Evolutionary conservation across 2,888 invertebrate genomes (phyloP), one percentile per base, ranked within the genome.

Genomic region (Synergus itoensis): DNA sequence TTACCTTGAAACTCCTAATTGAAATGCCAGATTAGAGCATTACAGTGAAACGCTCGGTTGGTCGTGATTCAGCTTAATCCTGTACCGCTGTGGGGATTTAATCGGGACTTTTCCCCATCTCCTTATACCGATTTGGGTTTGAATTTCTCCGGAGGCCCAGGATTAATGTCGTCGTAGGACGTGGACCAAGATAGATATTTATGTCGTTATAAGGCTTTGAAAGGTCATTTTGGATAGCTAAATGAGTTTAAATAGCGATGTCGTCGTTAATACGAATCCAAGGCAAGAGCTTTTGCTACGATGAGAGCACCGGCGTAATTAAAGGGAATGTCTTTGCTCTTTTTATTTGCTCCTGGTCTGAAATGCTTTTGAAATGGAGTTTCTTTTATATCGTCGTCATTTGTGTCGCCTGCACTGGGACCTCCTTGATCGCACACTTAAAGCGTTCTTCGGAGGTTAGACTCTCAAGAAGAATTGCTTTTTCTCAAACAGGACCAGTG

Each of bases 391-490:
- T 73, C 73, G 18, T 73, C 48, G 53, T 57, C 73, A 53, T 53
- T 53, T 73, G 73, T 73, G 73, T 73, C 73, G 73, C 36, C 73
- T 73, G 73, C 53, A 18, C 36, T 73, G 73, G 73, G 40, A 73
- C 53, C 73, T 57, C 73, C 73, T 73, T 36, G 73, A 57, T 73
- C 73, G 36, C 73, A 73, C 73, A 53, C 73, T 40, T 57, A 40
- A 36, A 53, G 53, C 53, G 36, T 73, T 73, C 73, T 73, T 73
- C 11, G n/a, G 53, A 36, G 73, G 53, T 73, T 73, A 69, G 48
- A 73, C 53, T 21, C 73, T 73, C 36, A 28, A 21, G 36, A 73
- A 73, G 73, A 53, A 73, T 48, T 73, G 45, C 69, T 53, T 48
- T 73, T 53, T 36, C 53, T 53, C 18, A 8, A 53, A n/a, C 53